These are phyloP conservation scores for Echinops telfairi DNA, from an alignment of 2,113 vertebrate genomes.

Conservation along the genomic window DNA sequence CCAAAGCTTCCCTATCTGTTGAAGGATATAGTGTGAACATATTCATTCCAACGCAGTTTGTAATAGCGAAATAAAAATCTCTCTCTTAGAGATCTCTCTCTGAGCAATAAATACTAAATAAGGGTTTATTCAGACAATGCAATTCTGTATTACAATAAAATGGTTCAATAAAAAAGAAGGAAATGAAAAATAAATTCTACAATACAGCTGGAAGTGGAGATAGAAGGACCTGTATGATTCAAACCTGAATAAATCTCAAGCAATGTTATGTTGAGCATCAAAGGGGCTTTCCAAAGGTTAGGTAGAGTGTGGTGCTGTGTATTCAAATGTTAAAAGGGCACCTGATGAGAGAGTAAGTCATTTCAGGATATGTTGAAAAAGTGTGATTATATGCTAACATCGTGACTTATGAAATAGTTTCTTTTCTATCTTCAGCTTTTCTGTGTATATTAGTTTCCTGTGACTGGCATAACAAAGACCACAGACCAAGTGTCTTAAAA, in stretches of 20 bases:
- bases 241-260: neutral
- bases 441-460: neutral
- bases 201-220: too few species aligned
- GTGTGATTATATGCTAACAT: neutral
- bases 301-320: neutral
- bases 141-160: slow-evolving; percentile 39
- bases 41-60: neutral
- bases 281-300: neutral
- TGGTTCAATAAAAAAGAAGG: neutral
- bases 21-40: neutral
- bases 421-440: neutral
- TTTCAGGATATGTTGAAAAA: slow-evolving; percentile 29
- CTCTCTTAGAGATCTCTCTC: neutral
- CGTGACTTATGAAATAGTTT: neutral
- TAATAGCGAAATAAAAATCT: neutral
- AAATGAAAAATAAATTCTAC: too few species aligned
- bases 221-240: neutral
- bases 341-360: neutral
- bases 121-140: neutral
- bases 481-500: neutral
- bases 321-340: neutral
- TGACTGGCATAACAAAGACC: neutral
- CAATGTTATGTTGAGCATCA: neutral
- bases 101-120: neutral
- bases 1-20: neutral